Evolutionary conservation across 1,140 invertebrate species (phyloP).

Genomic region (Nasonia vitripennis): DNA sequence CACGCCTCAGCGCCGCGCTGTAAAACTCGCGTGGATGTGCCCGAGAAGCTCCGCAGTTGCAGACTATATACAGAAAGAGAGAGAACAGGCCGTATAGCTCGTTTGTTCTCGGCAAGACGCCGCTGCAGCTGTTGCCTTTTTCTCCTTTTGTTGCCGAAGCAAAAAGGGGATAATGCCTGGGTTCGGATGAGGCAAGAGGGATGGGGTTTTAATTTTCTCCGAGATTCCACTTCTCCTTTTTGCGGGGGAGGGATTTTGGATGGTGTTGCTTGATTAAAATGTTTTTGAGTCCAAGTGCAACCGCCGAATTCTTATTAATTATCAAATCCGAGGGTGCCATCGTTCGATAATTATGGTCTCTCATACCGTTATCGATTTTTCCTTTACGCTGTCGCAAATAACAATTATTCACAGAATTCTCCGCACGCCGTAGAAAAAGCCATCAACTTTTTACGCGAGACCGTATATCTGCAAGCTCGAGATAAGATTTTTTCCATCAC

Average conservation of each 20-base stretch:
- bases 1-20: constrained; percentile 7
- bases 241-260: neutral
- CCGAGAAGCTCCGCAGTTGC: constrained; percentile 8
- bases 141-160: neutral
- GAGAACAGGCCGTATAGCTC: neutral
- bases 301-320: neutral
- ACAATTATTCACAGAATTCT: too few relatives aligned
- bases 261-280: neutral
- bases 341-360: too few relatives aligned
- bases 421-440: too few relatives aligned
- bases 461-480: too few relatives aligned
- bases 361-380: too few relatives aligned
- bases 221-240: neutral
- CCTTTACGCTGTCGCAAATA: too few relatives aligned
- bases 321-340: neutral
- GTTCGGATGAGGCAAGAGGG: neutral
- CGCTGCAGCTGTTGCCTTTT: neutral
- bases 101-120: constrained; percentile 4
- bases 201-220: neutral
- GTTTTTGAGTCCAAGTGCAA: neutral
- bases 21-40: neutral
- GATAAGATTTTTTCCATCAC: too few relatives aligned
- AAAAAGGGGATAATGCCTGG: neutral
- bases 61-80: neutral
- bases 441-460: too few relatives aligned